These are phyloP conservation scores for Araneus ventricosus DNA, from an alignment of 1,140 invertebrate genomes.

Conservation along the genomic window DNA sequence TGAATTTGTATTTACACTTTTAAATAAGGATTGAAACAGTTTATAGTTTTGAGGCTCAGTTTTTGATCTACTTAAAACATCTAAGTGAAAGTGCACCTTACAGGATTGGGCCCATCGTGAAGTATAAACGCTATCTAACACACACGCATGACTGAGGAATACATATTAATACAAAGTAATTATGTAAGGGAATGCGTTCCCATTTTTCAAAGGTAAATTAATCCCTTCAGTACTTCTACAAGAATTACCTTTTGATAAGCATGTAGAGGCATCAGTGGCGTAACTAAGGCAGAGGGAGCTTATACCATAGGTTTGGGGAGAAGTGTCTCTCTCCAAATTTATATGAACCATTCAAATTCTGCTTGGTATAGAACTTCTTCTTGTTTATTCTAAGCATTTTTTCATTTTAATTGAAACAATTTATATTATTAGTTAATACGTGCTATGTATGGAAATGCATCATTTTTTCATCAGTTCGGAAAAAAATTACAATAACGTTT, in stretches of 20 bases:
- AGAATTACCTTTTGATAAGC: slow-evolving; percentile 22
- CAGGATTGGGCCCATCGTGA: slow-evolving; percentile 72
- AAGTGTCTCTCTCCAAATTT: too few relatives aligned
- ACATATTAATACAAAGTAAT: slow-evolving; percentile 66
- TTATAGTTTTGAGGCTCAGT: slow-evolving; percentile 31
- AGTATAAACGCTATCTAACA: slow-evolving; percentile 71
- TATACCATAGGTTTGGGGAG: neutral
- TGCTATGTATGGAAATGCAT: too few relatives aligned
- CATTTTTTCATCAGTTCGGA: too few relatives aligned
- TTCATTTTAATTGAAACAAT: too few relatives aligned
- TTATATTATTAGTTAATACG: too few relatives aligned
- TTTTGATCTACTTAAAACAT: slow-evolving; percentile 69
- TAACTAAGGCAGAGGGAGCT: slow-evolving; percentile 35
- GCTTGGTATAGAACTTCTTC: too few relatives aligned
- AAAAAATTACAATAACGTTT: too few relatives aligned
- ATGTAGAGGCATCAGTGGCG: slow-evolving; percentile 2
- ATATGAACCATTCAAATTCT: too few relatives aligned
- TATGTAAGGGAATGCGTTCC: neutral
- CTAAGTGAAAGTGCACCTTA: slow-evolving; percentile 74
- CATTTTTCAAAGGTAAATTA: slow-evolving; percentile 1
- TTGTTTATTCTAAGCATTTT: too few relatives aligned
- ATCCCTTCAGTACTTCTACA: slow-evolving; percentile 39
- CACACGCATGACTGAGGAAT: slow-evolving; percentile 66
- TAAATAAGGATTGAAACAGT: slow-evolving; percentile 60
- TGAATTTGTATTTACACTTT: slow-evolving; percentile 58